Conservation (phyloP, 2,888 invertebrate species). For the Tricholauxania praeusta region DNA sequence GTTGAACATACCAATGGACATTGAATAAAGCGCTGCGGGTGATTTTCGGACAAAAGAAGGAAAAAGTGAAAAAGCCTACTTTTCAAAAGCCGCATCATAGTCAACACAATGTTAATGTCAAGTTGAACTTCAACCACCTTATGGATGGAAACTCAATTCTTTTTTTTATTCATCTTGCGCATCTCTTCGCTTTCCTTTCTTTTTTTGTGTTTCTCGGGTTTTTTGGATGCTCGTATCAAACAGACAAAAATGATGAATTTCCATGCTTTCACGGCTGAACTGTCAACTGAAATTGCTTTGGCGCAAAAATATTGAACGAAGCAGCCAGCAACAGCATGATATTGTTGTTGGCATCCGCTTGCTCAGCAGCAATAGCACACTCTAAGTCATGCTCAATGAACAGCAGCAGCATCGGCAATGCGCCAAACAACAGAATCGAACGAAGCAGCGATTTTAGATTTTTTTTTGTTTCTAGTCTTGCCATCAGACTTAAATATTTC, state of each 20-base stretch:
- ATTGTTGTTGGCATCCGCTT: constrained; percentile 3
- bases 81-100: no score
- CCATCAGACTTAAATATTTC: no score
- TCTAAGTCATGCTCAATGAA: constrained; percentile 46
- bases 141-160: background rate
- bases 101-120: background rate
- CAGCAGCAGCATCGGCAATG: constrained; percentile 45
- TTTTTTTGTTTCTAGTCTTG: background rate
- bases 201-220: constrained; percentile 1
- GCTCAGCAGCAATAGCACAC: constrained; percentile 10
- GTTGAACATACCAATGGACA: background rate
- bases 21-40: background rate
- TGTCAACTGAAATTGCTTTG: constrained; percentile 42
- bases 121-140: background rate
- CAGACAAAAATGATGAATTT: constrained; percentile 59
- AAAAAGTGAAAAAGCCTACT: no score
- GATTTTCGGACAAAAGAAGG: background rate
- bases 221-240: background rate
- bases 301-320: background rate
- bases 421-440: constrained; percentile 46
- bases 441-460: constrained; percentile 5
- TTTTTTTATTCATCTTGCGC: no score
- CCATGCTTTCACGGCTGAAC: constrained; percentile 58
- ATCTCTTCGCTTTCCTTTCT: background rate
- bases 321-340: background rate